A percentile compares a stretch with the other conserved stretches of the same genome.
phyloP scores from a whole-genome alignment of 2,888 invertebrate species.

The Diploptera punctata region DNA sequence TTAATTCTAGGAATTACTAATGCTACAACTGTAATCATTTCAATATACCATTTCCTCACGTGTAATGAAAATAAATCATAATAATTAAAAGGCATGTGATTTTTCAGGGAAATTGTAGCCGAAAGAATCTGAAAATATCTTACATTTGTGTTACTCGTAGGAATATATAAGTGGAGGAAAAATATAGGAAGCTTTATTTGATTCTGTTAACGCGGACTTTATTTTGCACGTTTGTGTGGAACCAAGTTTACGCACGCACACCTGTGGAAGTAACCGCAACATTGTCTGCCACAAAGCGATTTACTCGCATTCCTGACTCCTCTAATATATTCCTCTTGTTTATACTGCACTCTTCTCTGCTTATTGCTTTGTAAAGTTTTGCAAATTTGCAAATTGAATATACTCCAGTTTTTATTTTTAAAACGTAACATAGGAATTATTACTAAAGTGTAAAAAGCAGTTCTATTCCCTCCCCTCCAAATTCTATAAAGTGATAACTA shows the following conservation, averaged over 20 bases:
- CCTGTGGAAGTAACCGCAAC: background rate
- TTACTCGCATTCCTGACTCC: constrained; percentile 4
- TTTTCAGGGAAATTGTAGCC: too few species aligned
- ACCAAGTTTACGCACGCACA: background rate
- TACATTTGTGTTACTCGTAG: too few species aligned
- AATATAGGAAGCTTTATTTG: too few species aligned
- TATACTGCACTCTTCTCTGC: background rate
- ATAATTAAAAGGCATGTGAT: too few species aligned
- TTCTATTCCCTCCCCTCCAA: too few species aligned
- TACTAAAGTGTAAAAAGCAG: background rate
- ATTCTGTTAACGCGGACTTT: background rate
- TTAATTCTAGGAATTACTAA: too few species aligned
- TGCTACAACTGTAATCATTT: too few species aligned
- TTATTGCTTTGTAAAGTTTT: constrained; percentile 15
- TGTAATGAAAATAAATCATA: too few species aligned
- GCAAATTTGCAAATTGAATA: constrained; percentile 14
- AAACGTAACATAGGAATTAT: background rate
- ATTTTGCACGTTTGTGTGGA: background rate
- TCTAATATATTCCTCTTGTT: background rate
- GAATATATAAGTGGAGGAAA: too few species aligned
- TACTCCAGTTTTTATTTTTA: background rate
- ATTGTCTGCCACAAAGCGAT: background rate
- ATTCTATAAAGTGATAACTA: too few species aligned
- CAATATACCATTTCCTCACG: too few species aligned
- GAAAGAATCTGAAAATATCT: too few species aligned